Evolutionary conservation across 2,113 vertebrate genomes (phyloP).

Genomic region (Austrofundulus limnaeus): DNA sequence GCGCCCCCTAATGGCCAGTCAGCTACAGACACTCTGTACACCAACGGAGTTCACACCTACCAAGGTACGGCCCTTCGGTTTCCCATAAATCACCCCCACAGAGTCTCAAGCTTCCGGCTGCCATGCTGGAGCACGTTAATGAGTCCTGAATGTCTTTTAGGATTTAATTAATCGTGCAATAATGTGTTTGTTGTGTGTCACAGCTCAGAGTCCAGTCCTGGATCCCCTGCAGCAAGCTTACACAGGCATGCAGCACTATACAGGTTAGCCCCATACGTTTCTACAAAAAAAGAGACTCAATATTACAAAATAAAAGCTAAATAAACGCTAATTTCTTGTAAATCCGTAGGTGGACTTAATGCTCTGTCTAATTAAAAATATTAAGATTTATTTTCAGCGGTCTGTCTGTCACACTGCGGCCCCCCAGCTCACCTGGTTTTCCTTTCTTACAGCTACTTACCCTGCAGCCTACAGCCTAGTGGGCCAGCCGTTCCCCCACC

Average conservation of each 20-base stretch:
- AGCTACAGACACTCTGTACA: constrained; percentile 84
- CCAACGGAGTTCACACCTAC: constrained; percentile 88
- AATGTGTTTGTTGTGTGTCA: constrained; percentile 39
- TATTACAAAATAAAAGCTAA: too few species aligned
- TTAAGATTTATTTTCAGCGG: too few species aligned
- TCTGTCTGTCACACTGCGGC: neutral
- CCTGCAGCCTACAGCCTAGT: constrained; percentile 91
- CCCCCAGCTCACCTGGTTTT: constrained; percentile 28
- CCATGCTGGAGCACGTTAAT: constrained; percentile 32
- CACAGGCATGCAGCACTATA: constrained; percentile 92
- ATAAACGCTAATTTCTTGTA: too few species aligned
- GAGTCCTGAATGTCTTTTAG: constrained; percentile 35
- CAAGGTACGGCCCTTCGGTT: constrained; percentile 76
- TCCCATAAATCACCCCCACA: too few species aligned
- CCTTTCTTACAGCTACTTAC: constrained; percentile 83
- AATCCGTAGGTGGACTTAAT: too few species aligned
- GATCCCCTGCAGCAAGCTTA: constrained; percentile 93
- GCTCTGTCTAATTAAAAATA: too few species aligned
- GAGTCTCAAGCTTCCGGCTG: neutral
- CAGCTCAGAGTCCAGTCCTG: constrained; percentile 91
- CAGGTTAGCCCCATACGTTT: constrained; percentile 76
- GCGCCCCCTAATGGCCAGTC: constrained; percentile 85
- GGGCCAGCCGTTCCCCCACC: constrained; percentile 89
- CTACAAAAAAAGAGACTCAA: neutral
- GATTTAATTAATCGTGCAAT: constrained; percentile 22